A percentile compares a stretch with the other conserved stretches of the same genome.
These are phyloP conservation scores for Poeciliopsis infans DNA, from an alignment of 2,797 vertebrate genomes.

Conservation along the genomic window DNA sequence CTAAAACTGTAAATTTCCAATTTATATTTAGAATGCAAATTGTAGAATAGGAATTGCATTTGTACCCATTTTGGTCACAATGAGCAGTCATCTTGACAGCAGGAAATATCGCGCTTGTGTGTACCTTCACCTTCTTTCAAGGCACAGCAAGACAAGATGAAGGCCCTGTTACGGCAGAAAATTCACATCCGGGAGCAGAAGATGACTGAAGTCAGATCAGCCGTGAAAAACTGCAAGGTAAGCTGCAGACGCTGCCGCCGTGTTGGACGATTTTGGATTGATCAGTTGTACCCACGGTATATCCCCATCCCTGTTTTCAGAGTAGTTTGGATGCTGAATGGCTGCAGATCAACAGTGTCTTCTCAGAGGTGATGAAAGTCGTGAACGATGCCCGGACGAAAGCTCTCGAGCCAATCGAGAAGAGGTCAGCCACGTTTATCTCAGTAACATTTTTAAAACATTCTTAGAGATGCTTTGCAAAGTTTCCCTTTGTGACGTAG, in stretches of 20 bases:
- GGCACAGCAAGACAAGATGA: conserved; percentile 23
- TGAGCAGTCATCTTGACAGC: too few species aligned
- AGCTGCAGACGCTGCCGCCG: background rate
- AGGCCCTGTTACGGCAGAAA: conserved; percentile 40
- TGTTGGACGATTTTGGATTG: background rate
- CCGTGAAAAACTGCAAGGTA: conserved; percentile 44
- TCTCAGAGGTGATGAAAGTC: conserved; percentile 35
- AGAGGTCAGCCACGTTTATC: conserved; percentile 42
- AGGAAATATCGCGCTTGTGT: too few species aligned
- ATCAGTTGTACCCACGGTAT: background rate
- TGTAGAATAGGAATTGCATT: too few species aligned
- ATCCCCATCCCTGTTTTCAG: conserved; percentile 8
- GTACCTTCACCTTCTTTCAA: conserved; percentile 6
- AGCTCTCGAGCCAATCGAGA: conserved; percentile 56
- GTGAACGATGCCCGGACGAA: conserved; percentile 41
- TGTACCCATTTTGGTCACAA: too few species aligned
- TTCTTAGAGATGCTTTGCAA: background rate
- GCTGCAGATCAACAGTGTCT: conserved; percentile 47
- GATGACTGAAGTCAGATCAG: conserved; percentile 35
- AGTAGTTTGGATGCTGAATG: conserved; percentile 50
- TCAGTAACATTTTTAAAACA: background rate
- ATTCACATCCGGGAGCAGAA: conserved; percentile 43
- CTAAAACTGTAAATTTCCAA: too few species aligned
- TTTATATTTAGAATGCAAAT: too few species aligned
- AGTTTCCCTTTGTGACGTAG: background rate